Evolutionary conservation across 2,113 vertebrate genomes (phyloP), one percentile per base, ranked within the genome.

Genomic region (Caretta caretta): DNA sequence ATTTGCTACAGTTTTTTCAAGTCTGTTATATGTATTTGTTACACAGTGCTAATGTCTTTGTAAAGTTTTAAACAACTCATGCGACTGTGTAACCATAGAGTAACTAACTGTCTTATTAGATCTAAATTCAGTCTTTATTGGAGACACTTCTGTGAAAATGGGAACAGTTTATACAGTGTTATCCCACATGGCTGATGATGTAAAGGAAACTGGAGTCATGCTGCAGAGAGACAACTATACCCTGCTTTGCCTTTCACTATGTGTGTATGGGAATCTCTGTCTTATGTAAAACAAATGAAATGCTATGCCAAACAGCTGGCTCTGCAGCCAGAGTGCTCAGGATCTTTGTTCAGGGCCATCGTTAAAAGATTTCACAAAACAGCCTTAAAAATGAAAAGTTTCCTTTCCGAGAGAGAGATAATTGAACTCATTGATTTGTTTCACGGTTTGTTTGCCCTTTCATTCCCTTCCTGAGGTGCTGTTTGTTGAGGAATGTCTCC

Each of bases 381-480:
- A 94, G 96, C 96, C 96, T 97, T 95, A 90, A 96, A 96, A 98
- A 98, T 97, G 97, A 97, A 96, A 98, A 97, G 96, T 97, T 98
- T 98, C 97, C 98, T 98, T 78, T 97, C 95, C 90, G 96, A 92
- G 87, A 96, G 95, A 93, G 94, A 95, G 97, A 97, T 98, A 98
- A 99, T 98, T 98, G 98, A 98, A 96, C 97, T 98, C 98, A 98
- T 99, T 98, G 98, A 98, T 99, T 98, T 98, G 97, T 98, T 98
- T 98, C 98, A 98, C 92, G 98, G 98, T 98, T 98, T 98, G 98
- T 98, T 98, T 98, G 98, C 97, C 98, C 98, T 98, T 98, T 97
- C 96, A 91, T 98, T 98, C 97, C 96, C 97, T 98, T 98, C 97
- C 95, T 97, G 97, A 97, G 98, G 98, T 98, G 98, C 97, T 97